Evolutionary conservation across 2,113 vertebrate species (phyloP).

Genomic region (Hippocampus mohnikei): DNA sequence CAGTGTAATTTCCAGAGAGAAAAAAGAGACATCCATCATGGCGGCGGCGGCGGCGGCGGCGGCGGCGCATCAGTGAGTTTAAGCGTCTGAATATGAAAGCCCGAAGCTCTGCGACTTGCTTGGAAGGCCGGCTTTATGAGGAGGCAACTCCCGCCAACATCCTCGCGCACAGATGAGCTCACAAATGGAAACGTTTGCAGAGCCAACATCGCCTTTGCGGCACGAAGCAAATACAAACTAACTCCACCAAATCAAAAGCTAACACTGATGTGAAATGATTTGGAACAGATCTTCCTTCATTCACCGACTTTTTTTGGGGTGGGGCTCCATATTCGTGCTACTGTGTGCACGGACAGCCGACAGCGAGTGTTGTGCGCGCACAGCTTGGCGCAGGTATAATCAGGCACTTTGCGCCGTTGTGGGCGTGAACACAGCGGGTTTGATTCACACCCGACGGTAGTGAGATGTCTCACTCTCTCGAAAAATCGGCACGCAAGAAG

Average conservation of each 20-base stretch:
- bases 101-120: not conserved
- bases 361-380: no score
- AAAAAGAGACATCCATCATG: constrained; percentile 40
- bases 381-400: no score
- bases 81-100: constrained; percentile 28
- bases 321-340: no score
- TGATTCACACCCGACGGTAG: no score
- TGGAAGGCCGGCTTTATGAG: constrained; percentile 13
- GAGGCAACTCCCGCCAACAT: constrained; percentile 7
- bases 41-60: constrained; percentile 22
- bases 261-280: constrained; percentile 27
- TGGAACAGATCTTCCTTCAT: constrained; percentile 8
- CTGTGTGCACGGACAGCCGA: no score
- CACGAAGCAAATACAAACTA: constrained; percentile 7
- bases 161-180: constrained; percentile 30
- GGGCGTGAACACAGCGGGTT: no score
- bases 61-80: constrained; percentile 19
- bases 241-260: not conserved
- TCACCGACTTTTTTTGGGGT: no score
- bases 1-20: constrained; percentile 31
- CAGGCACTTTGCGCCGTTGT: no score
- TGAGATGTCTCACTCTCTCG: no score
- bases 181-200: constrained; percentile 43
- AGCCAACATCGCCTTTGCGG: not conserved
- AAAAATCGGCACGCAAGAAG: no score